Conservation (phyloP, 2,113 vertebrate species). For the Carassius gibelio region DNA sequence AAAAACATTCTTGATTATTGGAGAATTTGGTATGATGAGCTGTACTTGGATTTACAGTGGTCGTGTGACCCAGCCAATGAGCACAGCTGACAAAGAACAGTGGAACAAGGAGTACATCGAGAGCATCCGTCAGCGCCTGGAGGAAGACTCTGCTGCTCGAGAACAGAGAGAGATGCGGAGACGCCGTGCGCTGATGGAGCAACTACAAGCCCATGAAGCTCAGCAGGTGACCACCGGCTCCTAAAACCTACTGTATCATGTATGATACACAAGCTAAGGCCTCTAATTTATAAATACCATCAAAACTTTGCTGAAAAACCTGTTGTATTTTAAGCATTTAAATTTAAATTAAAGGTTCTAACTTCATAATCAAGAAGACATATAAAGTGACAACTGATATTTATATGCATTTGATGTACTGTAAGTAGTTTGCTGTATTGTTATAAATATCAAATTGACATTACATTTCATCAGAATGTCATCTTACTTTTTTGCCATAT, state of each 20-base stretch:
- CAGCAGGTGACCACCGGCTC: slow-evolving; percentile 30
- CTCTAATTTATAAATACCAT: background rate
- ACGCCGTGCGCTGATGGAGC: slow-evolving; percentile 79
- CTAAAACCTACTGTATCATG: background rate
- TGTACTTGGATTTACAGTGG: slow-evolving; percentile 30
- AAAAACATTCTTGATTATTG: background rate
- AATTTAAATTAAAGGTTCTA: background rate
- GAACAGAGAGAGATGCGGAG: slow-evolving; percentile 85
- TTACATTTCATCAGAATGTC: background rate
- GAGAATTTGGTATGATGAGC: background rate
- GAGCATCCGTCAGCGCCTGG: slow-evolving; percentile 82
- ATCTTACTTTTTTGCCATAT: background rate
- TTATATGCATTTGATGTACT: background rate
- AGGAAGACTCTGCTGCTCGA: slow-evolving; percentile 77
- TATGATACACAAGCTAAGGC: background rate
- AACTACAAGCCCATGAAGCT: slow-evolving; percentile 63
- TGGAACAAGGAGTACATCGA: slow-evolving; percentile 83
- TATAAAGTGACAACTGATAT: background rate
- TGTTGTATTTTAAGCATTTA: background rate
- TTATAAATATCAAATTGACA: background rate
- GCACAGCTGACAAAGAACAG: slow-evolving; percentile 71
- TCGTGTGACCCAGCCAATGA: slow-evolving; percentile 41
- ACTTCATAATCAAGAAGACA: too few relatives aligned
- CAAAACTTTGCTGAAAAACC: background rate
- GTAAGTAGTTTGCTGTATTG: too few relatives aligned